Evolutionary conservation across 2,888 invertebrate genomes (phyloP), one percentile per base, ranked within the genome.

Genomic region (Drosophila testacea): DNA sequence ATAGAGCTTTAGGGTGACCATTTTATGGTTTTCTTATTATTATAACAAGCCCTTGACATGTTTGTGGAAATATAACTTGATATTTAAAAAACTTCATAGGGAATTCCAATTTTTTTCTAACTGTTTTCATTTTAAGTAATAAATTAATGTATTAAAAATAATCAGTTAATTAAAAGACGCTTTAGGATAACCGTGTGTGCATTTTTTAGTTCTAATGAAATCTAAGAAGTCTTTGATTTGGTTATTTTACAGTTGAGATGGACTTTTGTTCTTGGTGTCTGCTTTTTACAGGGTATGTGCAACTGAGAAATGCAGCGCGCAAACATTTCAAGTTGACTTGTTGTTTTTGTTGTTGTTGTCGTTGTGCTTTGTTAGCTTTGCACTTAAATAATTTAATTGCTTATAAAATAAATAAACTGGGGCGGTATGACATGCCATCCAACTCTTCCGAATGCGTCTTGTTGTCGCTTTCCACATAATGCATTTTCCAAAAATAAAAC

Each of bases 311-410:
- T 57, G 56, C 69, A 69, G 32, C 39, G 59, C 39, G 47, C 61
- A 65, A 68, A 59, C 62, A 74, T 59, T 60, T 61, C 50, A 44
- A 57, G 47, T 59, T 6, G 44, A 16, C 16, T 16, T 16, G 16
- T 16, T 16, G 16, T 16, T 16, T 16, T 44, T 11, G 44, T 27
- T 11, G 22, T n/a, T 50, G 16, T 7, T 39, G 57, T 61, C 42
- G 30, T 59, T 68, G 41, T 74, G 68, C 81, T 68, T 51, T 85
- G 83, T 89, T 85, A 78, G 88, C 89, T 77, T 79, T 82, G 89
- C 88, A 85, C 89, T 85, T 82, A 89, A 89, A 85, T 79, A 77
- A 76, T 89, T 85, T 85, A 85, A 85, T 85, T 85, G 89, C 80
- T 88, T 88, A 75, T 89, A 88, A 74, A 84, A 78, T 82, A 88